Evolutionary conservation across 1,140 invertebrate genomes (phyloP).

Genomic region (Drosophila obscura): DNA sequence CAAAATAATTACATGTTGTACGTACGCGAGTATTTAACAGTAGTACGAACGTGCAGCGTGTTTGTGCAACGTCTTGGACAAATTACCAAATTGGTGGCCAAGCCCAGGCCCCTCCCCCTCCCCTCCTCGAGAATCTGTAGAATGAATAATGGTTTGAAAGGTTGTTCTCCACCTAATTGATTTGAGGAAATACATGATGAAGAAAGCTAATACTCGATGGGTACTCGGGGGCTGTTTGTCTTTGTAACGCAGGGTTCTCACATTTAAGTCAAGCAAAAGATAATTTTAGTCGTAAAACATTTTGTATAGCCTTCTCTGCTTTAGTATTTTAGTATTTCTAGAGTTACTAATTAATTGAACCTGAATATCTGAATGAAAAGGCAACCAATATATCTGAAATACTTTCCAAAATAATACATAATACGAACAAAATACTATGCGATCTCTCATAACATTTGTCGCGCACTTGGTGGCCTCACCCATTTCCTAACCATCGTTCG

Average conservation of each 20-base stretch:
- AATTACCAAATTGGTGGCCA: conserved; percentile 22
- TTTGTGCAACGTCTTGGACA: conserved; percentile 32
- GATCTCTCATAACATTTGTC: conserved; percentile 9
- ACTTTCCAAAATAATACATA: conserved; percentile 34
- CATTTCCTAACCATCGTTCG: conserved; percentile 39
- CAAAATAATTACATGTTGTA: conserved; percentile 71
- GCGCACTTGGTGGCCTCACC: neutral
- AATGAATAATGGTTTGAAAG: conserved; percentile 29
- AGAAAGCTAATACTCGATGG: conserved; percentile 2
- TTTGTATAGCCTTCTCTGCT: no score
- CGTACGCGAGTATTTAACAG: no score
- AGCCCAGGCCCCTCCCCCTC: neutral
- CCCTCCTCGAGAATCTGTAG: conserved; percentile 13
- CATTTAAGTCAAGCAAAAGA: no score
- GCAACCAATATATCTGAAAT: neutral
- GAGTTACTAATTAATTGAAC: no score
- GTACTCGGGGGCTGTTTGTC: no score
- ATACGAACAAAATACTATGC: neutral
- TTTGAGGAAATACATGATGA: neutral
- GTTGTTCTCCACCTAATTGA: conserved; percentile 26
- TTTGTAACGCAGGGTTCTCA: no score
- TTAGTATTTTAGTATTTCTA: no score
- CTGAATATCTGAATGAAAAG: no score
- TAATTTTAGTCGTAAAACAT: no score
- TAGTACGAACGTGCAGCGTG: conserved; percentile 49